Conservation (phyloP, 2,113 vertebrate genomes). For the Dolichotis patagonum region DNA sequence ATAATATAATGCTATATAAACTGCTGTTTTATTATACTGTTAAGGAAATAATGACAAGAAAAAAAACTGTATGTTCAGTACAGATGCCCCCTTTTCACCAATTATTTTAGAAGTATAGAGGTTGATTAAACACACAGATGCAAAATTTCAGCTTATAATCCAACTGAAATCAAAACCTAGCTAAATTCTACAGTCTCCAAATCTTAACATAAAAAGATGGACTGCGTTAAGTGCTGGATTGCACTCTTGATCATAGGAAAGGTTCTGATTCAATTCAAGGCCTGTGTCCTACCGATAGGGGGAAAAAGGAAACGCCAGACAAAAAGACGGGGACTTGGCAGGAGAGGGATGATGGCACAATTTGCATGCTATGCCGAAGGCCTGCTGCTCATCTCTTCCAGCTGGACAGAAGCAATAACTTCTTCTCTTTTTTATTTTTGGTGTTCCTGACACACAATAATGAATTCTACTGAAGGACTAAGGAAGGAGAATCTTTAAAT, state of each 20-base stretch:
- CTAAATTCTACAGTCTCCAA: background rate
- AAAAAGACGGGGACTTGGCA: fast-evolving
- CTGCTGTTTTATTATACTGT: background rate
- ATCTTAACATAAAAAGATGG: background rate
- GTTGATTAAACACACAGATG: background rate
- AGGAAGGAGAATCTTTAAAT: conserved; percentile 40
- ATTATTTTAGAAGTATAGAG: background rate
- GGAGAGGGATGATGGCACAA: fast-evolving
- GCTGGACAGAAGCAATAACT: background rate
- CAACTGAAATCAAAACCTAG: background rate
- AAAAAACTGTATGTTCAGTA: background rate
- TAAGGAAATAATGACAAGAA: background rate
- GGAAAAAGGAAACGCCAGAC: background rate
- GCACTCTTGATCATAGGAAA: background rate
- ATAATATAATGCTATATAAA: background rate
- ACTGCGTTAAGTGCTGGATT: background rate
- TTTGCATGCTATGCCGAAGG: background rate
- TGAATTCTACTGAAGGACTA: conserved; percentile 31
- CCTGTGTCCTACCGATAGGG: background rate
- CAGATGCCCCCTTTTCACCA: background rate
- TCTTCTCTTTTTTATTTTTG: background rate
- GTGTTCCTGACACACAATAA: background rate
- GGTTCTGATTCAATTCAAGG: background rate
- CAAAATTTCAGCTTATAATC: background rate
- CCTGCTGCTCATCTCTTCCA: background rate